Conservation (phyloP, 2,888 invertebrate species). For the Brachynemurus nebulosus region DNA sequence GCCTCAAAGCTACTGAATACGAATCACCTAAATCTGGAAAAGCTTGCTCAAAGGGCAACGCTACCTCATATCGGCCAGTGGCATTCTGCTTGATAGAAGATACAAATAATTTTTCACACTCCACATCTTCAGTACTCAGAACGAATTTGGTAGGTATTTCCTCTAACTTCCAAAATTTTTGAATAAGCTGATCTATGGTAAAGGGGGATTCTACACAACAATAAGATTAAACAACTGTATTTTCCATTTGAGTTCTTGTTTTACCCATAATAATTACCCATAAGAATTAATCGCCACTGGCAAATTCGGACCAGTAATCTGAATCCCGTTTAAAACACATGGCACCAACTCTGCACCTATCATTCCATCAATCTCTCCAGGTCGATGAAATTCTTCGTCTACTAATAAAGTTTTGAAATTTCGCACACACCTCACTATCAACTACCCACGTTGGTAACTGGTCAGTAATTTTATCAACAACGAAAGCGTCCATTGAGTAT, state of each 20-base stretch:
- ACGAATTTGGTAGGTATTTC: neutral
- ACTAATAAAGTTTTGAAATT: too few relatives aligned
- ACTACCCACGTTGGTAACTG: neutral
- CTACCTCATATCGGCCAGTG: neutral
- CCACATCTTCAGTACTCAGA: neutral
- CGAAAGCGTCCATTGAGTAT: neutral
- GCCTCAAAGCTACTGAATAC: neutral
- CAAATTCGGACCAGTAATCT: too few relatives aligned
- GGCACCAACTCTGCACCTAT: too few relatives aligned
- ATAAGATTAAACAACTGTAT: too few relatives aligned
- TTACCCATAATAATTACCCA: too few relatives aligned
- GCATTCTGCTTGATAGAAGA: neutral
- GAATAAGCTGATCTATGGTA: neutral
- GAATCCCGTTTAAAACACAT: too few relatives aligned
- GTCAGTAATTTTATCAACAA: constrained; percentile 1
- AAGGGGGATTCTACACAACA: neutral
- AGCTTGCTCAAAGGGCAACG: neutral
- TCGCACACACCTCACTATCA: neutral
- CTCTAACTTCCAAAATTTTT: neutral
- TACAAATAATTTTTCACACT: neutral
- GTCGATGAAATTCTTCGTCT: too few relatives aligned
- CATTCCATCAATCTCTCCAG: too few relatives aligned
- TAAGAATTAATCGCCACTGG: too few relatives aligned
- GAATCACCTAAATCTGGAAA: neutral
- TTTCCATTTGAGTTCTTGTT: too few relatives aligned